Percentiles rank a stretch among this genome's conserved stretches.
These are phyloP conservation scores for Actinopyga echinites DNA, from an alignment of 53 echinoderm and acorn worm species.

Conservation along the genomic window DNA sequence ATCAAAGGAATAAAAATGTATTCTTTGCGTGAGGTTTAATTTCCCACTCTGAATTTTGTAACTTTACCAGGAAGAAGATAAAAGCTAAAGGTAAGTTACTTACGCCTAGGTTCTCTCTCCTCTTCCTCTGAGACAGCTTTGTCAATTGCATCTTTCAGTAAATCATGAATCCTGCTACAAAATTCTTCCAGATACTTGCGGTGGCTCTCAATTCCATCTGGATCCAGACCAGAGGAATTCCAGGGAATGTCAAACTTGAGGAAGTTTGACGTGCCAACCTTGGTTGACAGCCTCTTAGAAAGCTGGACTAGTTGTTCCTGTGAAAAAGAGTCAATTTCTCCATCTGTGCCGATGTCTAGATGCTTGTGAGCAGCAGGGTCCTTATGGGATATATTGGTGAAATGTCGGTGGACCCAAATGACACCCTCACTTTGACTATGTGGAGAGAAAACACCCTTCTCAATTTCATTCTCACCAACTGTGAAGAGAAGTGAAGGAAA, in stretches of 20 bases:
- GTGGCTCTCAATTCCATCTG: conserved; percentile 79
- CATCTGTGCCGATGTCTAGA: conserved; percentile 71
- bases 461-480: conserved; percentile 82
- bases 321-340: conserved; percentile 68
- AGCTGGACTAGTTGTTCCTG: conserved; percentile 88
- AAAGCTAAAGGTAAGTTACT: conserved; percentile 22
- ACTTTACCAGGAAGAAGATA: no score
- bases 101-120: conserved; percentile 74
- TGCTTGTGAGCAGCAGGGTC: conserved; percentile 79
- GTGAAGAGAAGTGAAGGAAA: neutral
- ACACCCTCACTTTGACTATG: conserved; percentile 78
- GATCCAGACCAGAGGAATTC: conserved; percentile 84
- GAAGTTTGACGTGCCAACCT: conserved; percentile 85
- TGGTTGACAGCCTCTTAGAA: conserved; percentile 76
- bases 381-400: conserved; percentile 78
- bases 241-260: conserved; percentile 95
- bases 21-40: no score
- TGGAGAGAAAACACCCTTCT: conserved; percentile 86
- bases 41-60: no score
- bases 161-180: conserved; percentile 66
- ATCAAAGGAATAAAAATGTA: no score
- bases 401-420: conserved; percentile 84
- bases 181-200: conserved; percentile 80
- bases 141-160: conserved; percentile 80
- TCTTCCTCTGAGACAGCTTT: conserved; percentile 77